A percentile compares a stretch with the other conserved stretches of the same genome.
phyloP scores from a whole-genome alignment of 2,797 vertebrate species.

The Bradypus variegatus region DNA sequence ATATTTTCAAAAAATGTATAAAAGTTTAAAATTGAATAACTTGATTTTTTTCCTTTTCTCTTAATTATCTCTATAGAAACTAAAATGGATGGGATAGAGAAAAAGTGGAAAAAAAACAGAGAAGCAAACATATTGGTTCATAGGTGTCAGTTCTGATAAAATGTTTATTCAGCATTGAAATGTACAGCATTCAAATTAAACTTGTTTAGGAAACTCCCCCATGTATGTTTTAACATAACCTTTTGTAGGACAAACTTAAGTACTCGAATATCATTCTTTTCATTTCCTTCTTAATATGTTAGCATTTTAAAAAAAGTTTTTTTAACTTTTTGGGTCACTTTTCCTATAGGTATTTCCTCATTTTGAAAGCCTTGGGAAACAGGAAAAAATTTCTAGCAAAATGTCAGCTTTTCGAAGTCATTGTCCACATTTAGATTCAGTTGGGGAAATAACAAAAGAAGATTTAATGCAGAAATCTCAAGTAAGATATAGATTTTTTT shows the following conservation, averaged over 20 bases:
- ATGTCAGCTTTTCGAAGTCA: constrained; percentile 84
- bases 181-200: background rate
- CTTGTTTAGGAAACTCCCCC: background rate
- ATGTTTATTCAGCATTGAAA: background rate
- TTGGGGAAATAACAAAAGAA: constrained; percentile 98
- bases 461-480: constrained; percentile 97
- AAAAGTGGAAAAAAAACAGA: background rate
- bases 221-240: background rate
- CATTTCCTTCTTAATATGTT: background rate
- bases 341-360: constrained; percentile 52
- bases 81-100: background rate
- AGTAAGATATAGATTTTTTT: constrained; percentile 77
- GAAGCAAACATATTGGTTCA: background rate
- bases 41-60: background rate
- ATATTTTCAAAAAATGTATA: background rate
- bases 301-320: constrained; percentile 32
- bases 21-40: background rate
- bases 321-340: constrained; percentile 25
- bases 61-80: background rate
- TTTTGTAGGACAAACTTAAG: background rate
- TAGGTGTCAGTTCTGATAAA: constrained; percentile 11
- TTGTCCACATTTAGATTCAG: constrained; percentile 93
- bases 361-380: constrained; percentile 50
- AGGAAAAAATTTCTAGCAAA: constrained; percentile 61
- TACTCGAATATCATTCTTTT: constrained; percentile 22